Conservation (phyloP, 1,140 invertebrate genomes). For the Caerostris extrusa region DNA sequence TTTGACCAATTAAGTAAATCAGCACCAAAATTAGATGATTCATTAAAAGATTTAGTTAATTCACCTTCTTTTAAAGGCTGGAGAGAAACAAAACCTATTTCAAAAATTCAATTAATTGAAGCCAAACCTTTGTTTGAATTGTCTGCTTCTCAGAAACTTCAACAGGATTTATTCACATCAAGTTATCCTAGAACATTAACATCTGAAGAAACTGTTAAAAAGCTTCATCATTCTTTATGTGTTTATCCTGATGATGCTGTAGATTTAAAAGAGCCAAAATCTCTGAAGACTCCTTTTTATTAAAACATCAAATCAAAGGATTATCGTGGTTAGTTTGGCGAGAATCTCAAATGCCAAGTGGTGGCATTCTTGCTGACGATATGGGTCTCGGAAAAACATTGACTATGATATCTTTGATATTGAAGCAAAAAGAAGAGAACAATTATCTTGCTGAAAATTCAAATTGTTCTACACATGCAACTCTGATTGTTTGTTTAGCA, state of each 20-base stretch:
- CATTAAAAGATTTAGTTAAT: background rate
- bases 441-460: background rate
- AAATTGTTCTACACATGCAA: slow-evolving; percentile 83
- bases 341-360: slow-evolving; percentile 90
- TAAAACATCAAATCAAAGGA: slow-evolving; percentile 93
- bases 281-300: slow-evolving; percentile 87
- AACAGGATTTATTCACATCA: background rate
- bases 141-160: background rate
- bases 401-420: slow-evolving; percentile 92
- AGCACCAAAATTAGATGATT: background rate
- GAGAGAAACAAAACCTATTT: background rate
- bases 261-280: slow-evolving; percentile 84
- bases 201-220: slow-evolving; percentile 32
- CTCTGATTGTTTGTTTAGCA: slow-evolving; percentile 94
- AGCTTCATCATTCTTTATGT: slow-evolving; percentile 48
- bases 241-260: slow-evolving; percentile 83
- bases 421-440: slow-evolving; percentile 82
- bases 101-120: slow-evolving; percentile 43
- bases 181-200: background rate
- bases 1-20: slow-evolving; percentile 51
- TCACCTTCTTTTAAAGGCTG: slow-evolving; percentile 72
- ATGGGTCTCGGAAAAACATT: slow-evolving; percentile 97
- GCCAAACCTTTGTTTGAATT: slow-evolving; percentile 56
- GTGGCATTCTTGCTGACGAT: slow-evolving; percentile 94
- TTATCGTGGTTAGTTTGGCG: slow-evolving; percentile 94